Evolutionary conservation across 2,797 vertebrate genomes (phyloP), one percentile per base, ranked within the genome.

Genomic region (Vireo griseus): DNA sequence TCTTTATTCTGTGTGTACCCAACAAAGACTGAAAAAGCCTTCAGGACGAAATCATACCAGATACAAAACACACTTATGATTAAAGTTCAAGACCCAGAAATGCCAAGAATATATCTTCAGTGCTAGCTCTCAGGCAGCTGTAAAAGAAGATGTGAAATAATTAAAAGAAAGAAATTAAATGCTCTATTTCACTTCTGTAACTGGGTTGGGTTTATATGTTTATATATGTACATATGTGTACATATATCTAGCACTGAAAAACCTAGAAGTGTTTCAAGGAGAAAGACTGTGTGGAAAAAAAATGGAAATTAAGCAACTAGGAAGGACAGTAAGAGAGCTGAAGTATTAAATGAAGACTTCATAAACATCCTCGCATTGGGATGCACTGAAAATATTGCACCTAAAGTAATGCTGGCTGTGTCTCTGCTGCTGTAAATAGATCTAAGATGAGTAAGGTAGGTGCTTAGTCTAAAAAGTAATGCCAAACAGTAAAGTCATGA

Each of bases 291-390:
- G 45, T 77, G 16, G 40, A 42, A 42, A 83, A 59, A 84, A 95
- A 92, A 94, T n/a, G 39, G 61, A 92, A 93, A 94, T 84, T 3
- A 81, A 92, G 69, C 79, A 69, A 84, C 74, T 65, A 72, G 21
- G 48, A 65, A 92, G 31, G 61, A 77, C 26, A 80, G 51, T 67
- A 88, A 91, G 79, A 75, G 65, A 95, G 14, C 6, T 72, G n/a
- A 78, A 83, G 48, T 81, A 89, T 93, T 87, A 94, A 95, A 88
- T 76, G 45, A 13, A 50, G 47, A 55, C 29, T 90, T 95, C 79
- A 86, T 69, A 85, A 95, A 88, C 63, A 65, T 77, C 79, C 39
- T 90, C 90, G 86, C 40, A 73, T 29, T 42, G 29, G 26, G 25
- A 66, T 52, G 50, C 31, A 74, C 47, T 45, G 62, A 72, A 96